phyloP scores from a whole-genome alignment of 2,113 vertebrate species.

The Onychorhynchus coronatus region DNA sequence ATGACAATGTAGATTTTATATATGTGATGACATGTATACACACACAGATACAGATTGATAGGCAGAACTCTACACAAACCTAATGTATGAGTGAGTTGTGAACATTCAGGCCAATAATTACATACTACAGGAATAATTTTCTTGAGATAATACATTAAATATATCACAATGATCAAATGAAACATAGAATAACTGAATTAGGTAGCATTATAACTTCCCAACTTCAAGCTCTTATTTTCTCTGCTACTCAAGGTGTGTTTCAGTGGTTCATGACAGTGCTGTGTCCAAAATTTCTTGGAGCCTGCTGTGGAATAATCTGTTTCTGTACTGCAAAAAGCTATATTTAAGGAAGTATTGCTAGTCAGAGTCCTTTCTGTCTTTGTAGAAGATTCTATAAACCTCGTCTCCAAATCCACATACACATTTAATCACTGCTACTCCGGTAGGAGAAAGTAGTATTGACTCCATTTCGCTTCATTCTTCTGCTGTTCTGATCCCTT shows the following conservation, averaged over 20 bases:
- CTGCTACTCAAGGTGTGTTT: not conserved
- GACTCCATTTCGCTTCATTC: not conserved
- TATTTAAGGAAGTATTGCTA: not conserved
- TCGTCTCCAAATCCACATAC: not conserved
- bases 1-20: not conserved
- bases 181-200: not conserved
- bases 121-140: not conserved
- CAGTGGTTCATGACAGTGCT: not conserved
- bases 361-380: not conserved
- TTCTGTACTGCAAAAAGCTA: not conserved
- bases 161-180: not conserved
- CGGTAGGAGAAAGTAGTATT: not conserved
- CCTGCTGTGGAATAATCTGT: rapidly evolving
- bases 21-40: not conserved
- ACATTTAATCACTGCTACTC: not conserved
- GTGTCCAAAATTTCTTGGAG: not conserved
- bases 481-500: not conserved
- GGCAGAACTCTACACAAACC: not conserved
- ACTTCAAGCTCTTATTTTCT: not conserved
- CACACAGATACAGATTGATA: not conserved
- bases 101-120: not conserved
- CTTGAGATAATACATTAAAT: not conserved
- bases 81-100: not conserved
- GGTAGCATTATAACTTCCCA: not conserved
- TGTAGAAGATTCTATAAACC: no score